Conservation (phyloP, 2,888 invertebrate genomes). For the Neoscelio sp. region DNA sequence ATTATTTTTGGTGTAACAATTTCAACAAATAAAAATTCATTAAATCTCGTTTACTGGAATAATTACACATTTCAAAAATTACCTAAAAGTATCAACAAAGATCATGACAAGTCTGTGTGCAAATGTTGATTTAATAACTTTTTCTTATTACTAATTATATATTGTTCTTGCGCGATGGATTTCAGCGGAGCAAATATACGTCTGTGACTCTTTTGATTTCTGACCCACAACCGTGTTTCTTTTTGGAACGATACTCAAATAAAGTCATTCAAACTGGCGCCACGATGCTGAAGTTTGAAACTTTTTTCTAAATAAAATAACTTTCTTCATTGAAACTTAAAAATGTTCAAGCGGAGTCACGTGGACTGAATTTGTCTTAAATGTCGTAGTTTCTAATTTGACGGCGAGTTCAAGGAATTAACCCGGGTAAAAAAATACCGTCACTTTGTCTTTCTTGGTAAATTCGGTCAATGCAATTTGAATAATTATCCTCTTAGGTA, state of each 20-base stretch:
- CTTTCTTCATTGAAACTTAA: not conserved
- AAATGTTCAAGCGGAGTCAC: slow-evolving; percentile 26
- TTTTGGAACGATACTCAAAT: slow-evolving; percentile 19
- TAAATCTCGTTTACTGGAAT: slow-evolving; percentile 8
- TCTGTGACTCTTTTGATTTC: slow-evolving; percentile 61
- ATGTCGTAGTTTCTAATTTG: not conserved
- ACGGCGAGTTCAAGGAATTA: not conserved
- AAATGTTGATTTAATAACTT: slow-evolving; percentile 79
- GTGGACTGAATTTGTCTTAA: slow-evolving; percentile 9
- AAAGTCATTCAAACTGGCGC: slow-evolving; percentile 6
- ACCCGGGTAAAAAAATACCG: slow-evolving; percentile 21
- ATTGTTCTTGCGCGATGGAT: slow-evolving; percentile 59
- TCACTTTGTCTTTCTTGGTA: slow-evolving; percentile 13
- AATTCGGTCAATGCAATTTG: slow-evolving; percentile 31
- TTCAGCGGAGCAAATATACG: slow-evolving; percentile 62
- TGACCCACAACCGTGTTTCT: slow-evolving; percentile 3
- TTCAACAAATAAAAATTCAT: too few species aligned
- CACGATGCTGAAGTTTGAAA: not conserved
- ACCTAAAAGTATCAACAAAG: not conserved
- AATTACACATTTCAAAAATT: not conserved
- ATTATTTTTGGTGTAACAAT: too few species aligned
- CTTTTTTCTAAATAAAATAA: slow-evolving; percentile 1
- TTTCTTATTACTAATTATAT: slow-evolving; percentile 66
- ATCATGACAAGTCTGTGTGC: slow-evolving; percentile 69
- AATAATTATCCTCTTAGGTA: slow-evolving; percentile 7